Base-by-base conservation (phyloP, 2,888 invertebrate genomes). In the Bursaphelenchus okinawaensis region DNA sequence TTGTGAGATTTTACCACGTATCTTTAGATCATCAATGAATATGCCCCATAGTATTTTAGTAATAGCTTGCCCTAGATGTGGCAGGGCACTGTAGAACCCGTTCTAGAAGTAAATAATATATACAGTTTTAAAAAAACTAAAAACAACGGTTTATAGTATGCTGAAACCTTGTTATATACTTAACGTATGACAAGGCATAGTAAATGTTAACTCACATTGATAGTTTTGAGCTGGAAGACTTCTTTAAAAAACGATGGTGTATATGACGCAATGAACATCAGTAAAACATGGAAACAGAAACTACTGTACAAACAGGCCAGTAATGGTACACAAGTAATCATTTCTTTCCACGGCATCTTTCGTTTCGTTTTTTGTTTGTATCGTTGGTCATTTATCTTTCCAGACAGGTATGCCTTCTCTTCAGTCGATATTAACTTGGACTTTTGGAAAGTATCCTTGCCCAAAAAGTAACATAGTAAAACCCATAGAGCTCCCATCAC, bases 241-340 rank as follows among this genome's bases (percentile, higher is more conserved):
- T 77, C 77, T 51, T 77, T 77, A 63, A 77, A 75, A 63, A 73
- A 77, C 4, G 75, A 68, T 9, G 77, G 77, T 28, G 72, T 68
- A 52, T 75, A 77, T 12, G 70, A 66, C 16, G 75, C 70, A 22
- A 77, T 67, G 54, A 77, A 63, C 0, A 70, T 68, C 19, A 75
- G 63, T 65, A 76, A 68, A 66, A 72, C 69, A 61, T 73, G 74
- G 55, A 67, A 69, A 16, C 68, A 62, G 22, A 73, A 65, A 54
- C 66, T 66, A 54, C 68, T 68, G 20, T 61, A 67, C 50, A 77
- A 27, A 55, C 75, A 62, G 1, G 62, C 31, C 7, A 65, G 29
- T 20, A 70, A 23, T 0, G 70, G 65, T 1, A 40, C 31, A 1
- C 62, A 68, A 8, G 66, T 62, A 19, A 66, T 40, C 27, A 72